Base-by-base conservation (phyloP, 2,797 vertebrate genomes). In the Halcyon leucocephala region DNA sequence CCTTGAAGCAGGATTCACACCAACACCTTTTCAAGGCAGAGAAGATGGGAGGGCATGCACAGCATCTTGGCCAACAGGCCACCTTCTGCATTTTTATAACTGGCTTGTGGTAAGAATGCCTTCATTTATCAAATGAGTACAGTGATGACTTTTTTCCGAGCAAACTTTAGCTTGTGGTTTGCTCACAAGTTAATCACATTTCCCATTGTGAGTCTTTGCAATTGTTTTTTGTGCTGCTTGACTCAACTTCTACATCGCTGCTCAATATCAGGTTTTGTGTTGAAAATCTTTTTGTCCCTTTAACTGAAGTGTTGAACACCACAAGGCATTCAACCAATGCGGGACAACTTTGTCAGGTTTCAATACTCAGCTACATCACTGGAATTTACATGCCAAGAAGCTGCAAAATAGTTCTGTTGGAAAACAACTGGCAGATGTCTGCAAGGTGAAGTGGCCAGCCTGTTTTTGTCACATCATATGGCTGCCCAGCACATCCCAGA, bases 391-490 rank as follows among this genome's bases (percentile, higher is more conserved):
- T 17, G 52, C 37, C 54, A 90, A 91, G 70, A 71, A 69, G n/a
- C 48, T 86, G 58, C 69, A 93, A 90, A 94, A 69, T 16, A 39
- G 28, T 84, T 82, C 54, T 84, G 15, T 25, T 76, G 49, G 62
- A 91, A 95, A 95, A 54, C 52, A 95, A 54, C 57, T 39, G 42
- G 19, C n/a, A 39, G 31, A 94, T 81, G 37, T 33, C 72, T 86
- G 46, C 49, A 90, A 97, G 94, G 93, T 91, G 87, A 91, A 80
- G 89, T 44, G 77, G 37, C 41, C 24, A 61, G 57, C 42, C 49
- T 87, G 37, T 10, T 91, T 88, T 58, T 94, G 76, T 86, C 51
- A 37, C 31, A 29, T 10, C 26, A 33, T 35, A 24, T 0, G 2
- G 28, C 55, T 87, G 51, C 60, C 66, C 55, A 70, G 18, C 60